Evolutionary conservation across 2,888 invertebrate genomes (phyloP), one percentile per base, ranked within the genome.

Genomic region (Nomada ferruginata): DNA sequence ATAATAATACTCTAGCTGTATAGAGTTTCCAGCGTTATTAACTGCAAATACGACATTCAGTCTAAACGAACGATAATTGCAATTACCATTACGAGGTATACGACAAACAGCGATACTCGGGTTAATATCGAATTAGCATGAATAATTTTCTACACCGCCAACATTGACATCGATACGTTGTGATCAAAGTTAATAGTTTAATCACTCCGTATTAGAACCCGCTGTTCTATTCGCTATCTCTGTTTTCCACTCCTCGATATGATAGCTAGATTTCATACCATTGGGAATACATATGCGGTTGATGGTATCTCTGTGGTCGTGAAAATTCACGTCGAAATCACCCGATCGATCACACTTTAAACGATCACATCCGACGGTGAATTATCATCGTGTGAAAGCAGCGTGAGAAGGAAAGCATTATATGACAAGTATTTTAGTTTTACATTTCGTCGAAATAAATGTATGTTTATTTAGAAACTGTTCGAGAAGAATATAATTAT

Each of bases 131-230:
- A 65, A 73, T 73, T 44, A 57, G 55, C 55, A 15, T 47, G 55
- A 73, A 65, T 73, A 66, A 66, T 44, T 66, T 73, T 73, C 73
- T 73, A 57, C 23, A 29, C 65, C 23, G 57, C 15, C 20, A 65
- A 73, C 57, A 73, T 66, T 73, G 66, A 66, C 73, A 57, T 57
- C 66, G 29, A 66, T 50, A 20, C 47, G 73, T 65, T 36, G 20
- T 50, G 61, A 68, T 68, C 66, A 55, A 66, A 68, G 76, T 78
- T 78, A 78, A 63, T 76, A 78, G 66, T 75, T 75, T 60, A 68
- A 68, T 78, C 55, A 50, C 18, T 50, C 13, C 55, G 60, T 63
- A 76, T 76, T 75, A 76, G 76, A 50, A 52, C 29, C 13, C 13
- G 36, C 26, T 61, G 36, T 15, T 55, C 55, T 20, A 55, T 61